Base-by-base conservation (phyloP, 2,797 vertebrate species). In the Emydoidea blandingii region DNA sequence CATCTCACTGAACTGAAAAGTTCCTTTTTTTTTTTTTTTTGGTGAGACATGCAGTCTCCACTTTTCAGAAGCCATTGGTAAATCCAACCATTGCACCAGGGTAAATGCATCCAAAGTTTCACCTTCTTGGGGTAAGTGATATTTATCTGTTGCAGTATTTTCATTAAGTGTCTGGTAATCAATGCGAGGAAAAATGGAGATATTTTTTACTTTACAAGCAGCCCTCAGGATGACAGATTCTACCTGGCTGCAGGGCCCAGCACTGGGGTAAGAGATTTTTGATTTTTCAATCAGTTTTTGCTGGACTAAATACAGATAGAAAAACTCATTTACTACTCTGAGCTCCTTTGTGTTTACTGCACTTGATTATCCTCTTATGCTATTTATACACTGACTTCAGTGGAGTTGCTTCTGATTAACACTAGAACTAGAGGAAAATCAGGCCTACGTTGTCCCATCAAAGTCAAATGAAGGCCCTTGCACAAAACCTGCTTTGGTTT, bases 151-250 rank as follows among this genome's bases (percentile, higher is more conserved):
- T 76, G 34, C 72, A 62, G 6, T 5, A 0, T 37, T 81, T 92
- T 90, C 44, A 88, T 87, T 19, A 53, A 18, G 34, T 78, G 34
- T 90, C 2, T 19, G 83, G 34, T 34, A 79, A 34, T 65, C 53
- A 83, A 25, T 27, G 18, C 18, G 57, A 34, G 88, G 44, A 53
- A 44, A 49, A 25, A 47, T 4, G 59, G 52, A 89, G 19, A 92
- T 6, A 47, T 1, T 47, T 37, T 14, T 91, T 83, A 8, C 27
- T 78, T 50, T 50, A 4, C 4, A 47, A 79, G 57, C 34, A 19
- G 10, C 1, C 11, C 65, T 16, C 21, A 0, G 0, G 72, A 41
- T 27, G 41, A 18, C 14, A 19, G 16, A 21, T 34, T 21, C 3
- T 3, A 19, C 79, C n/a, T 54, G 47, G 12, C 3, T 85, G 19